Evolutionary conservation across 2,113 vertebrate genomes (phyloP).

Genomic region (Stercorarius parasiticus): DNA sequence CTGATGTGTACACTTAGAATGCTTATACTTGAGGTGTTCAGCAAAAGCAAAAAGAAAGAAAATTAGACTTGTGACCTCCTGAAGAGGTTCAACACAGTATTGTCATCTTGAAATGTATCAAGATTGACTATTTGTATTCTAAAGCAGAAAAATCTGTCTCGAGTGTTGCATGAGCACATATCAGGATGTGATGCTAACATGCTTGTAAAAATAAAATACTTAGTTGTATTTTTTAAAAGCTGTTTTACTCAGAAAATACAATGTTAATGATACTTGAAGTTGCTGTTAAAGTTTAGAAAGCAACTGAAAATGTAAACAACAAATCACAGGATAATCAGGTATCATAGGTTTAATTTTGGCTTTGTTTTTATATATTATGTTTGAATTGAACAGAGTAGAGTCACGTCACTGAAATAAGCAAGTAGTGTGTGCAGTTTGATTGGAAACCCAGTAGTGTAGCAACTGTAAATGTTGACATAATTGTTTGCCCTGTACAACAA

Average conservation of each 20-base stretch:
- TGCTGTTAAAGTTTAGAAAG: not conserved
- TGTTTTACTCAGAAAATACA: not conserved
- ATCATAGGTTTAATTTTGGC: not conserved
- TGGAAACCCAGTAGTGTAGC: not conserved
- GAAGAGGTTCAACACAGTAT: not conserved
- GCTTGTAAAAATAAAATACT: not conserved
- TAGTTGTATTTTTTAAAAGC: not conserved
- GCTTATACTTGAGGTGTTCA: not conserved
- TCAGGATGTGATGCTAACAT: not conserved
- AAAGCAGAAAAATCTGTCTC: not conserved
- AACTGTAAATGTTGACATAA: not conserved
- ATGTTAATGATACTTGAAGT: not conserved
- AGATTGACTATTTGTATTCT: not conserved
- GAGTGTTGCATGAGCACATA: not conserved
- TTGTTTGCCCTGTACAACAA: not conserved
- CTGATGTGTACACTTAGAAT: not conserved
- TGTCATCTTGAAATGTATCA: not conserved
- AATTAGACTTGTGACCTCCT: not conserved
- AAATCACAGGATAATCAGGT: not conserved
- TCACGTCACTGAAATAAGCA: not conserved
- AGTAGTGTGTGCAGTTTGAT: not conserved
- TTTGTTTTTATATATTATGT: not conserved
- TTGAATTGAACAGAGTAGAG: not conserved
- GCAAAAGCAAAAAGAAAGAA: not conserved
- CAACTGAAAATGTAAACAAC: not conserved